Evolutionary conservation across 2,113 vertebrate species (phyloP).

Genomic region (Cheirogaleus medius): DNA sequence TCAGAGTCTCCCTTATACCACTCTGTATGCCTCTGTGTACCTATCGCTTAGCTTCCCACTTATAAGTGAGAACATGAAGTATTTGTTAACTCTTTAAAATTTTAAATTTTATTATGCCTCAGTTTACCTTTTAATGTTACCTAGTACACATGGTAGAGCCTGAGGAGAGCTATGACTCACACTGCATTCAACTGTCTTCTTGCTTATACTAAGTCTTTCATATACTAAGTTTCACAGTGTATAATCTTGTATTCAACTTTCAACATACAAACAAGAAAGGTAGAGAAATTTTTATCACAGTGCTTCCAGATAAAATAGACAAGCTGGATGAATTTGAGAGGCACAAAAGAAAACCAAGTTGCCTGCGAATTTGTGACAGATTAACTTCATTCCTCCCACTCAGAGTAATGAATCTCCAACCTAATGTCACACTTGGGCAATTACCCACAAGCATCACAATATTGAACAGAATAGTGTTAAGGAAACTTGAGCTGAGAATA

Average conservation of each 20-base stretch:
- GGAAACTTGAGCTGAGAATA: slow-evolving; percentile 26
- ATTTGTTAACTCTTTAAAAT: neutral
- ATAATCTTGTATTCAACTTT: neutral
- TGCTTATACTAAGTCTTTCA: neutral
- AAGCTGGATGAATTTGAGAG: neutral
- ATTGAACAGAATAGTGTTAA: neutral
- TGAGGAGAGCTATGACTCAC: neutral
- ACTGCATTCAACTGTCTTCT: neutral
- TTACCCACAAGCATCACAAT: neutral
- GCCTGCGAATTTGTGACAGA: slow-evolving; percentile 7
- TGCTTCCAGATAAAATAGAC: neutral
- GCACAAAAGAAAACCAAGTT: neutral
- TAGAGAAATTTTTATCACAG: neutral
- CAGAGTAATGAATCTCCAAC: neutral
- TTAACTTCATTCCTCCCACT: neutral
- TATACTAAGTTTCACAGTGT: neutral
- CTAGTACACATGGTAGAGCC: neutral
- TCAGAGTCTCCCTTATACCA: too few relatives aligned
- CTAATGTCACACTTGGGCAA: slow-evolving; percentile 1
- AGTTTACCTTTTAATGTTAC: neutral
- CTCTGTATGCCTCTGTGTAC: too few relatives aligned
- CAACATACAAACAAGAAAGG: neutral
- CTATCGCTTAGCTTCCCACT: too few relatives aligned
- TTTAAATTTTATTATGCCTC: neutral
- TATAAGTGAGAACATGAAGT: too few relatives aligned